A percentile compares a stretch with the other conserved stretches of the same genome.
These are phyloP conservation scores for Protodeltote pygarga DNA, from an alignment of 2,888 invertebrate species.

Conservation along the genomic window DNA sequence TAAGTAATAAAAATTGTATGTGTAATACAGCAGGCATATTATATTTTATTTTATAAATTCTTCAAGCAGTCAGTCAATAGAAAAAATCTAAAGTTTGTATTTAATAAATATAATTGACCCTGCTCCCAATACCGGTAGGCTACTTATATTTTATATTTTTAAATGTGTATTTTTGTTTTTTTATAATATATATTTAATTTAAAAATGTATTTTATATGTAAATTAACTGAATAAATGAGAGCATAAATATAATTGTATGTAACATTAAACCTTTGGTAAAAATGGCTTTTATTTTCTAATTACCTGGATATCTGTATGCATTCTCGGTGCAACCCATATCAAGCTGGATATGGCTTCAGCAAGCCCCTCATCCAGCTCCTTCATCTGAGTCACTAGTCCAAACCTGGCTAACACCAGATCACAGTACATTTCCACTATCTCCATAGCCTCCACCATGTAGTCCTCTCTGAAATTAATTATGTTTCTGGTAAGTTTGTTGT, in stretches of 20 bases:
- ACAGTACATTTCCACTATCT: conserved; percentile 99
- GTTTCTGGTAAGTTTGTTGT: no score
- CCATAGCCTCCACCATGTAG: conserved; percentile 99
- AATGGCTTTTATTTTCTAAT: neutral
- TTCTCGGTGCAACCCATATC: conserved; percentile 98
- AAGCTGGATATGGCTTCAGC: conserved; percentile 98
- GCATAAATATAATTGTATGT: no score
- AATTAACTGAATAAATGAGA: neutral
- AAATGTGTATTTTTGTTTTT: no score
- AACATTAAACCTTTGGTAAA: no score
- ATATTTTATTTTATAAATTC: no score
- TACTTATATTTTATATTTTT: no score
- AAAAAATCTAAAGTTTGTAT: no score
- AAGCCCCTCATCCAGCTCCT: conserved; percentile 97
- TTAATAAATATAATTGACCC: neutral
- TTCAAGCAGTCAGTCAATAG: no score
- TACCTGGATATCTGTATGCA: conserved; percentile 94
- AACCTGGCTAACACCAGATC: conserved; percentile 98
- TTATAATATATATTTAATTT: no score
- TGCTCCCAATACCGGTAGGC: neutral
- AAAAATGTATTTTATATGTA: no score
- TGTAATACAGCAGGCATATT: no score
- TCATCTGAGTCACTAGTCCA: conserved; percentile 98
- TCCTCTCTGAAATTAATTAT: conserved; percentile 91
- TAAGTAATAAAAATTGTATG: no score